Conservation (phyloP, 2,888 invertebrate species). For the Xestia sexstrigata region DNA sequence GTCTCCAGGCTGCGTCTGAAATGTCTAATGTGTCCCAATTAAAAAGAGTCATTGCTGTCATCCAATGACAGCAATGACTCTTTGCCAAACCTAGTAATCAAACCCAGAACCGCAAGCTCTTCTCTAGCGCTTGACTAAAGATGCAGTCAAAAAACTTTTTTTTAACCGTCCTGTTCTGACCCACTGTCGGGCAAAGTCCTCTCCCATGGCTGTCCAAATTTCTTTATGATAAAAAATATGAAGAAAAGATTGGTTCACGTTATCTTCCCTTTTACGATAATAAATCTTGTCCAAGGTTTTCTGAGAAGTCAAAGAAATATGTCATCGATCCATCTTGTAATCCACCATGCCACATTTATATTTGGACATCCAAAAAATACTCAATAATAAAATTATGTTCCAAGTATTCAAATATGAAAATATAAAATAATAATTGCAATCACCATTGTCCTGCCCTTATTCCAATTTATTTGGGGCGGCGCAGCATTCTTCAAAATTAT, state of each 20-base stretch:
- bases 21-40: background rate
- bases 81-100: background rate
- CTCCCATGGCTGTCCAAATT: no score
- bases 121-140: background rate
- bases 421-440: no score
- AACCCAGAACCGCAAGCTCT: background rate
- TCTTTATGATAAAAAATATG: no score
- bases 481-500: no score
- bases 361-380: background rate
- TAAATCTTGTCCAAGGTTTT: conserved; percentile 1
- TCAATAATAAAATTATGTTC: no score
- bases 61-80: background rate
- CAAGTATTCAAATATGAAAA: no score
- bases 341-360: conserved; percentile 1
- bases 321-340: conserved; percentile 1
- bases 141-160: background rate
- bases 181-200: no score
- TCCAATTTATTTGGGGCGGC: no score
- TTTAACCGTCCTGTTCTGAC: background rate
- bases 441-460: no score
- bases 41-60: no score
- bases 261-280: no score
- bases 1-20: background rate
- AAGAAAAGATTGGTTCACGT: background rate
- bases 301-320: background rate